Base-by-base conservation (phyloP, 2,113 vertebrate species). In the Ochotona curzoniae region DNA sequence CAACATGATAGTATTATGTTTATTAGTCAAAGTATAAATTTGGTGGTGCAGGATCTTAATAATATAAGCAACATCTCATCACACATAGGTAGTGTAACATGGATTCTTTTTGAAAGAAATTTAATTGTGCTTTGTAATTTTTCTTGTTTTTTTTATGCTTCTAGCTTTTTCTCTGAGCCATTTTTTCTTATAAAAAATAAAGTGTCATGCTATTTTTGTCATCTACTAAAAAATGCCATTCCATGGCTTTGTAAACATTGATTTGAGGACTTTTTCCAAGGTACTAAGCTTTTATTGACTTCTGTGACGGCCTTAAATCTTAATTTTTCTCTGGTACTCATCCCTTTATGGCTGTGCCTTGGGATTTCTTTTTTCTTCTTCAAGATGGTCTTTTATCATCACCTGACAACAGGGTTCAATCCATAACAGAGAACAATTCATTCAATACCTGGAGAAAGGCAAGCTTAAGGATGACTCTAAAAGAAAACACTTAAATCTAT, bases 251-350 rank as follows among this genome's bases (percentile, higher is more conserved):
- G 60, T 75, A 70, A 95, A 94, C 35, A 86, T 4, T 76, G 0
- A 23, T 69, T 76, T 89, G 14, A 96, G 75, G 28, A 63, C 3
- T 71, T 60, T 95, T 95, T 93, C 25, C 44, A 76, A 83, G 17
- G 44, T 60, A 95, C 85, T 88, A 87, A 95, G 25, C 4, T 71
- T 95, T 76, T 91, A 94, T 84, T 89, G 75, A 91, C 26, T 87
- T 85, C 5, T 89, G 87, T 63, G 35, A 83, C 76, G 21, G 32
- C 4, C 28, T 91, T 57, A 71, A 79, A 18, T 8, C 28, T 87
- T 87, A 70, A 80, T 67, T 32, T 93, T 80, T 93, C 64, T 88
- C 14, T 21, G 44, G 12, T 6, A 12, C 2, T 76, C n/a, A 93
- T 64, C 44, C 12, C 5, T n/a, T 30, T 87, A 25, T 86, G 90